Evolutionary conservation across 2,797 vertebrate genomes (phyloP).

Genomic region (Fistularia commersonii): DNA sequence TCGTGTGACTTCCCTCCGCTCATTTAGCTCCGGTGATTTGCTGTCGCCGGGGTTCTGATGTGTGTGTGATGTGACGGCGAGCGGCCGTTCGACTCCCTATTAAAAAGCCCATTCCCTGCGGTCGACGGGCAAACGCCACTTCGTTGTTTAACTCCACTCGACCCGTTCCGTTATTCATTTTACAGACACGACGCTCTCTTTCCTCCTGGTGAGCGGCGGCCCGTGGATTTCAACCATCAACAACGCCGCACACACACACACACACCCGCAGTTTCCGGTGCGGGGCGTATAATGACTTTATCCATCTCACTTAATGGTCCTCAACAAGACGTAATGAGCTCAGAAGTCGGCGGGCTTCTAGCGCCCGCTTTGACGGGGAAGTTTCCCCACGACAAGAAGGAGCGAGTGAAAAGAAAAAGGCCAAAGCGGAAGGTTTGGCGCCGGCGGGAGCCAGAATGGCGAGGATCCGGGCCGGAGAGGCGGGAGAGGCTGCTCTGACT

Average conservation of each 20-base stretch:
- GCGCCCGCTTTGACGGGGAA: slow-evolving; percentile 28
- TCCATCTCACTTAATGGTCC: slow-evolving; percentile 12
- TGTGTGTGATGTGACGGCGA: slow-evolving; percentile 16
- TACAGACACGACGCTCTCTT: slow-evolving; percentile 24
- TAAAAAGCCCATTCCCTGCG: slow-evolving; percentile 18
- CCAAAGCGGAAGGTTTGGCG: no score
- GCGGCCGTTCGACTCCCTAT: slow-evolving; percentile 22
- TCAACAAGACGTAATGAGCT: slow-evolving; percentile 31
- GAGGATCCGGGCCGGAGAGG: slow-evolving; percentile 18
- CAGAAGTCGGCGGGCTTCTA: slow-evolving; percentile 32
- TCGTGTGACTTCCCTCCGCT: slow-evolving; percentile 14
- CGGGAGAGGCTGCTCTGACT: slow-evolving; percentile 38
- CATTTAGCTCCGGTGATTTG: slow-evolving; percentile 13
- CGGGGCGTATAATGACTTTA: slow-evolving; percentile 14
- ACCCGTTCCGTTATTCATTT: slow-evolving; percentile 29
- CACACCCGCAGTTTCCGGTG: slow-evolving; percentile 15
- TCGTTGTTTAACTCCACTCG: slow-evolving; percentile 22
- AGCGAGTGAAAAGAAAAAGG: slow-evolving; percentile 30
- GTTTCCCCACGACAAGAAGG: slow-evolving; percentile 24
- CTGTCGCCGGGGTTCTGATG: slow-evolving; percentile 4
- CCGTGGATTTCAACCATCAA: slow-evolving; percentile 1
- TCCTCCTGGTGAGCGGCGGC: not conserved
- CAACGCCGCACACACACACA: slow-evolving; percentile 11
- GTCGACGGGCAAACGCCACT: slow-evolving; percentile 24
- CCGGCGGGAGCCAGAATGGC: no score